Percentiles rank a stretch among this genome's conserved stretches.
phyloP scores from a whole-genome alignment of 2,113 vertebrate species.

The Tetraodon nigroviridis region DNA sequence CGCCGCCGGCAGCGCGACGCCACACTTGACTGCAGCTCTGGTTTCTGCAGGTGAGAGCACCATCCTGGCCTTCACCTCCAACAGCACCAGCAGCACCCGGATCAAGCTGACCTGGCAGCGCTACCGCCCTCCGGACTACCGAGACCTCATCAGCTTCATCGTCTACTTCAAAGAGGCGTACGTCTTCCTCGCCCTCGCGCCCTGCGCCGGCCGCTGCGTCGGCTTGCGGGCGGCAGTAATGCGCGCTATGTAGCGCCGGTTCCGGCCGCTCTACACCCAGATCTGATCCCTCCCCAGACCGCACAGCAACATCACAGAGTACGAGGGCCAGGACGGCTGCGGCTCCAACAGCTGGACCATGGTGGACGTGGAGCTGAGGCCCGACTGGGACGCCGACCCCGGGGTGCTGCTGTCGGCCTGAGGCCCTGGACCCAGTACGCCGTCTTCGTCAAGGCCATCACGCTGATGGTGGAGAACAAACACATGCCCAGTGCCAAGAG shows the following conservation, averaged over 20 bases:
- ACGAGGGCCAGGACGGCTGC: conserved; percentile 91
- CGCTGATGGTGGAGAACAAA: conserved; percentile 87
- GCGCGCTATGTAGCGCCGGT: background rate
- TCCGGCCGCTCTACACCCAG: background rate
- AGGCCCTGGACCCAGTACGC: conserved; percentile 98
- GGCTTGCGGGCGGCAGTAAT: background rate
- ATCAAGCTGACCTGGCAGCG: conserved; percentile 90
- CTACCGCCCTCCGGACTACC: conserved; percentile 88
- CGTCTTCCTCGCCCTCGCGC: conserved; percentile 55
- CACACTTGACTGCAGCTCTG: background rate
- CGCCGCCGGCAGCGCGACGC: no score
- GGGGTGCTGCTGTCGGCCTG: conserved; percentile 83
- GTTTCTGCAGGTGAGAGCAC: conserved; percentile 81
- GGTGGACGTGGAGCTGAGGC: conserved; percentile 91
- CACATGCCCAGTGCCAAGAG: conserved; percentile 90
- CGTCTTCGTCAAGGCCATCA: conserved; percentile 93
- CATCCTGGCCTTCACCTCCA: conserved; percentile 85
- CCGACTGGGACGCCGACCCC: conserved; percentile 82
- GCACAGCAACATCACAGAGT: conserved; percentile 89
- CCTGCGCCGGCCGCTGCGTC: background rate
- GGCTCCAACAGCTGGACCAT: conserved; percentile 98
- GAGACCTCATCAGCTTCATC: conserved; percentile 95
- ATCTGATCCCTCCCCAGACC: conserved; percentile 48
- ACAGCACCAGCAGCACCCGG: conserved; percentile 83
- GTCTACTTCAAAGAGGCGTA: conserved; percentile 99